Base-by-base conservation (phyloP, 2,797 vertebrate genomes). In the Takifugu ocellatus region DNA sequence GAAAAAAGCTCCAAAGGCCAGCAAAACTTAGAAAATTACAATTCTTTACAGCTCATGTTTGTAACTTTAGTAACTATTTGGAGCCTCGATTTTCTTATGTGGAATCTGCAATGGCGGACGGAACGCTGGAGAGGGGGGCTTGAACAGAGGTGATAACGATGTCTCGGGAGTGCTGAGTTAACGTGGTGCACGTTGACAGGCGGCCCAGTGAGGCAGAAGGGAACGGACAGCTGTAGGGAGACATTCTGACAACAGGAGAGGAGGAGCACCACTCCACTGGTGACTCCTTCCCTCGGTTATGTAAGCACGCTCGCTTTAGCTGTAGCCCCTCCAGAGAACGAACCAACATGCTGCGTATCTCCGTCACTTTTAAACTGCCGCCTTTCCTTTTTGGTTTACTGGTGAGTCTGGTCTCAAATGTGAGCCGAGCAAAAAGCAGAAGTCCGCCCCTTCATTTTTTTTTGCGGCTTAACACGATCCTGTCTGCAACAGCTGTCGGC, bases 401-500 rank as follows among this genome's bases (percentile, higher is more conserved):
- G 55, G 74, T 70, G 57, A 27, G n/a, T 63, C 25, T 60, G 36
- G 56, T 17, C 14, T 60, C 27, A 36, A 56, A 70, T 63, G 61
- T 53, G 45, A 45, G 33, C 53, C 16, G 52, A 69, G 59, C 16
- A 51, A 25, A 64, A 77, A 61, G 59, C 48, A 58, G 56, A 54
- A 60, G 58, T 49, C 59, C 25, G 11, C 43, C 31, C 10, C 7
- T 3, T 33, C 31, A 10, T 8, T 9, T 1, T 9, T 1, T 10
- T 10, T 39, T 11, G 12, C 36, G 44, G 53, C 64, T 58, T 56
- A 61, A 74, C 62, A 4, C 36, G 5, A 10, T 6, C 1, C 44
- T n/a, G 11, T 59, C 78, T 61, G 65, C 76, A 74, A 61, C 51
- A 7, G 48, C 74, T 75, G 67, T 67, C 68, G 68, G 61, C 59